Evolutionary conservation across 2,113 vertebrate genomes (phyloP), one percentile per base, ranked within the genome.

Genomic region (Cebidichthys violaceus): DNA sequence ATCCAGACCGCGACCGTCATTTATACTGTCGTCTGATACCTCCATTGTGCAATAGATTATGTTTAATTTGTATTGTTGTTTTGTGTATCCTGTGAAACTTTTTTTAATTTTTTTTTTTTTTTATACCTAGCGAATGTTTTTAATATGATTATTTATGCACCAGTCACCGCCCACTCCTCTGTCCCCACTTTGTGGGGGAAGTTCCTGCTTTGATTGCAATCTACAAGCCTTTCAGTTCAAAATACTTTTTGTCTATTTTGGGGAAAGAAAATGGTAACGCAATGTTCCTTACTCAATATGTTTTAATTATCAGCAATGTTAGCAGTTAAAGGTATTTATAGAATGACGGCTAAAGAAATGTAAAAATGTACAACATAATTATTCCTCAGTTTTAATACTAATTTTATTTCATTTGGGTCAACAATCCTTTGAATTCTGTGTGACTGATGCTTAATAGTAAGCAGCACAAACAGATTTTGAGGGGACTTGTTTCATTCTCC

Each of bases 31-130:
- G 43, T 86, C 70, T 70, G 70, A 82, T 91, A 84, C 83, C 86
- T 92, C 88, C 86, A 88, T 92, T 93, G 95, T 95, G 95, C 95
- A 95, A 95, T 95, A 93, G 92, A 86, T 90, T 70, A 75, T 85
- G 78, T 90, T 90, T 88, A 67, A 69, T 87, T 90, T 89, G 87
- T 86, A 77, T 75, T 88, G 60, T 93, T 83, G 86, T 90, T 85
- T 84, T 85, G 54, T 90, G 76, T 82, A 66, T 86, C 18, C 14
- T 89, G 84, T 90, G 84, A 91, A 90, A 89, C 65, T 84, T 86
- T 77, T 50, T 20, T 37, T 37, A 6, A 4, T 15, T 18, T 47
- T 18, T 47, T 27, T 11, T 55, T 57, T 15, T 57, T 57, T 86
- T 85, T 17, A 78, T 82, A 84, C 83, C 45, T 90, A 82, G 71